Evolutionary conservation across 1,140 invertebrate species (phyloP).

Genomic region (Gryllus bimaculatus): DNA sequence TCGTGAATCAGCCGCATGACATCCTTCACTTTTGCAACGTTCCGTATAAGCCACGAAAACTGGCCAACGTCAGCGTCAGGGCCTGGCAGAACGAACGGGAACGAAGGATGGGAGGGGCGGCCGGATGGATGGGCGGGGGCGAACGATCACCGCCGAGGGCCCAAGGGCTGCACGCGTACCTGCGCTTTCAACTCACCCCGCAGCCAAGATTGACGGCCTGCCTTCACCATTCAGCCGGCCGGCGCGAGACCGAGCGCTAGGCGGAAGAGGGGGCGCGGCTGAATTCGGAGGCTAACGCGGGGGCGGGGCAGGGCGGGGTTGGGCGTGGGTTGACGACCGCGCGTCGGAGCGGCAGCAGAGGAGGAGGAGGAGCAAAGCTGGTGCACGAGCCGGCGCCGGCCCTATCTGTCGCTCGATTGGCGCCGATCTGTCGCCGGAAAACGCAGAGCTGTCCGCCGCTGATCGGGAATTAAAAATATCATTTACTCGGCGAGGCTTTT

Average conservation of each 20-base stretch:
- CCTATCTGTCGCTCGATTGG: background rate
- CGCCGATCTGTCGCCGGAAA: background rate
- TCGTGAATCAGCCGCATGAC: too few species aligned
- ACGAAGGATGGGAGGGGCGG: too few species aligned
- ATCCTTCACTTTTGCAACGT: too few species aligned
- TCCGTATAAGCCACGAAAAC: too few species aligned
- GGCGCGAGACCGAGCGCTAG: background rate
- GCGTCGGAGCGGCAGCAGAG: background rate
- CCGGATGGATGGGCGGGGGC: too few species aligned
- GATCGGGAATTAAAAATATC: constrained; percentile 5
- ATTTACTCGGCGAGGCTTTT: background rate
- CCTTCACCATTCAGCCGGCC: background rate
- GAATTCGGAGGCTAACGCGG: background rate
- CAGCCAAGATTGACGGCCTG: background rate
- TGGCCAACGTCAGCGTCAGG: too few species aligned
- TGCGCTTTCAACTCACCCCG: too few species aligned
- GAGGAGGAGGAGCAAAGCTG: background rate
- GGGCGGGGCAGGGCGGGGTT: too few species aligned
- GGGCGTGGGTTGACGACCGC: too few species aligned
- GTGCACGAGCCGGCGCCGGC: background rate
- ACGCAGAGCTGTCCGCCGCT: background rate
- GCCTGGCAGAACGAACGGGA: too few species aligned
- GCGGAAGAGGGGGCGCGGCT: background rate
- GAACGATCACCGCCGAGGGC: too few species aligned
- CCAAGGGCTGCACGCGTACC: too few species aligned